phyloP scores from a whole-genome alignment of 92 coral and sea anemone species.

The Pocillopora grandis region DNA sequence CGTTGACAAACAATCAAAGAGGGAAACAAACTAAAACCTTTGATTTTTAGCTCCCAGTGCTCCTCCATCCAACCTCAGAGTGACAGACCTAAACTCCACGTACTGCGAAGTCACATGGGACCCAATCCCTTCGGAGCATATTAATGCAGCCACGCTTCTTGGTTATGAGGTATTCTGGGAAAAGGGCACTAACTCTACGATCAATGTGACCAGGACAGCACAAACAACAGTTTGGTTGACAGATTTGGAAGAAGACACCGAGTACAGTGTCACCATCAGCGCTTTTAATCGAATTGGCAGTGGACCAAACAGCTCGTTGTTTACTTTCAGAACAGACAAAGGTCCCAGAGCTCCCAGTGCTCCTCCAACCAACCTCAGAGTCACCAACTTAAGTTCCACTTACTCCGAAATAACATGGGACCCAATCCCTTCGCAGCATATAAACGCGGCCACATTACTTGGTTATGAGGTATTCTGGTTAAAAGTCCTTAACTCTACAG shows the following conservation, averaged over 20 bases:
- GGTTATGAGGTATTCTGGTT: background rate
- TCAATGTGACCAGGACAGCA: background rate
- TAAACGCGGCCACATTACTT: constrained; percentile 5
- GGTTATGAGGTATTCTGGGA: background rate
- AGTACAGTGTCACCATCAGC: constrained; percentile 18
- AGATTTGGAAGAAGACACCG: constrained; percentile 21
- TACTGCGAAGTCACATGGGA: constrained; percentile 24
- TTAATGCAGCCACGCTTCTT: constrained; percentile 17
- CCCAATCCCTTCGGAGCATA: constrained; percentile 7
- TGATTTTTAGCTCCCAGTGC: background rate
- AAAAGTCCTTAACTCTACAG: background rate
- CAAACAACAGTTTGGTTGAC: constrained; percentile 18
- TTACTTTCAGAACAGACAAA: constrained; percentile 35
- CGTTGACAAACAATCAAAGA: too few relatives aligned
- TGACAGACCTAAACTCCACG: background rate
- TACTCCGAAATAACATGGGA: constrained; percentile 22
- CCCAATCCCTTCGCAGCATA: constrained; percentile 5
- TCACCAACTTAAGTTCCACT: background rate
- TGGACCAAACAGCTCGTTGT: constrained; percentile 7
- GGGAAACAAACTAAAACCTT: too few relatives aligned
- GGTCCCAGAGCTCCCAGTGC: background rate
- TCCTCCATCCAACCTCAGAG: background rate
- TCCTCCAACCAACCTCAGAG: background rate
- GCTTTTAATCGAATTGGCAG: constrained; percentile 28
- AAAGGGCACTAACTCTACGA: background rate